phyloP scores from a whole-genome alignment of 2,797 vertebrate genomes.

The Emydoidea blandingii region DNA sequence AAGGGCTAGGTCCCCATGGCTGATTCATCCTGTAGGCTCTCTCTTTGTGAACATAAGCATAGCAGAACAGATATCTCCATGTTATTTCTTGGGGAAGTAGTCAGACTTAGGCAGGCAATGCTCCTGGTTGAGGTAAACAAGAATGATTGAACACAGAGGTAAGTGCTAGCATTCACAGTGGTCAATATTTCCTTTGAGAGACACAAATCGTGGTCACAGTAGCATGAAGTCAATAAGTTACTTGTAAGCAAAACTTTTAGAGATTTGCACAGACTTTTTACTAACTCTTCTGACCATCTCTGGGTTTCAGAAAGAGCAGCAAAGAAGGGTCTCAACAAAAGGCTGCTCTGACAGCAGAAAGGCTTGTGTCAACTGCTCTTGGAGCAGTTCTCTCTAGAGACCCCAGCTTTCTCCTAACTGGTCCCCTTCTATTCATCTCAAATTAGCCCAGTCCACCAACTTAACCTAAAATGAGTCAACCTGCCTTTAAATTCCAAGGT shows the following conservation, averaged over 20 bases:
- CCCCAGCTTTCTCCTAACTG: not conserved
- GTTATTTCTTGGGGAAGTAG: not conserved
- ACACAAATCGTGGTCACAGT: not conserved
- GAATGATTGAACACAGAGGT: not conserved
- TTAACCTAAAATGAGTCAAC: no score
- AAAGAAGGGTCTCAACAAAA: not conserved
- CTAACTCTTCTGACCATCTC: not conserved
- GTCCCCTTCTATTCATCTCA: not conserved
- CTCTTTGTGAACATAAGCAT: not conserved
- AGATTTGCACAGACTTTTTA: not conserved
- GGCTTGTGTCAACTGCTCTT: not conserved
- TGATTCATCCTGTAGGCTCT: not conserved
- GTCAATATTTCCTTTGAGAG: not conserved
- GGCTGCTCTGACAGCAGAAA: not conserved
- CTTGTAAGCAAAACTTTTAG: not conserved
- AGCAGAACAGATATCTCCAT: not conserved
- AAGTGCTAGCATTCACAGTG: not conserved
- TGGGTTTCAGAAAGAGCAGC: not conserved
- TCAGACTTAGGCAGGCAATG: not conserved
- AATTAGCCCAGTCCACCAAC: no score
- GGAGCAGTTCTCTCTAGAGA: not conserved
- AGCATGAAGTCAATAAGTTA: not conserved
- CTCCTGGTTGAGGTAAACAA: not conserved
- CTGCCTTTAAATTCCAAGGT: not conserved
- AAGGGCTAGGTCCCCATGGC: not conserved